Conservation (phyloP, 37 sponge, comb jelly and placozoan genomes). For the Dysidea cf. avara region DNA sequence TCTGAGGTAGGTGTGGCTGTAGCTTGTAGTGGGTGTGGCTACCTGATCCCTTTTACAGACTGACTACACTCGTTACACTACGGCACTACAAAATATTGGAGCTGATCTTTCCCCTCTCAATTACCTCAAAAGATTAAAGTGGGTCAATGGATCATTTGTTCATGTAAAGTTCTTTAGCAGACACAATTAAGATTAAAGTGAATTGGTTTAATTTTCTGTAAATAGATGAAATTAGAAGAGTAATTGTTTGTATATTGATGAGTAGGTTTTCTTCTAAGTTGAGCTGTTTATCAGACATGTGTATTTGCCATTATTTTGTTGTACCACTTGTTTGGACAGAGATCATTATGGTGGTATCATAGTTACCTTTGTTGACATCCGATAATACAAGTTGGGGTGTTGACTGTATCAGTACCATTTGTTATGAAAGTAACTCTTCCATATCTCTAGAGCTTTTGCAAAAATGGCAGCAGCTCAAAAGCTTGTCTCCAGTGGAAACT, state of each 20-base stretch:
- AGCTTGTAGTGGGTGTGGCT: neutral
- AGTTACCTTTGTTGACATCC: conserved; percentile 6
- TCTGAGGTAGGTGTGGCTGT: conserved; percentile 52
- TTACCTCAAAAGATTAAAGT: conserved; percentile 90
- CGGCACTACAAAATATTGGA: conserved; percentile 65
- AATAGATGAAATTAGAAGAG: no score
- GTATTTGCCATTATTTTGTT: neutral
- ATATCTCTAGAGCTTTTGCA: conserved; percentile 26
- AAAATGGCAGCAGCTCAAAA: conserved; percentile 51
- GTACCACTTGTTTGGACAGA: neutral
- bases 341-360: neutral
- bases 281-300: no score
- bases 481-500: conserved; percentile 7
- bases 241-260: no score
- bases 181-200: no score
- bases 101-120: conserved; percentile 50
- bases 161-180: no score
- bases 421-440: no score
- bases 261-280: no score
- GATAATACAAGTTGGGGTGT: no score
- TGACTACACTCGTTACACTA: conserved; percentile 48
- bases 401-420: no score
- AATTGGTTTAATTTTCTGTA: no score
- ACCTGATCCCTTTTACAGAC: conserved; percentile 28
- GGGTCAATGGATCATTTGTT: no score